These are phyloP conservation scores for Catagonus wagneri DNA, from an alignment of 2,113 vertebrate species.

Conservation along the genomic window DNA sequence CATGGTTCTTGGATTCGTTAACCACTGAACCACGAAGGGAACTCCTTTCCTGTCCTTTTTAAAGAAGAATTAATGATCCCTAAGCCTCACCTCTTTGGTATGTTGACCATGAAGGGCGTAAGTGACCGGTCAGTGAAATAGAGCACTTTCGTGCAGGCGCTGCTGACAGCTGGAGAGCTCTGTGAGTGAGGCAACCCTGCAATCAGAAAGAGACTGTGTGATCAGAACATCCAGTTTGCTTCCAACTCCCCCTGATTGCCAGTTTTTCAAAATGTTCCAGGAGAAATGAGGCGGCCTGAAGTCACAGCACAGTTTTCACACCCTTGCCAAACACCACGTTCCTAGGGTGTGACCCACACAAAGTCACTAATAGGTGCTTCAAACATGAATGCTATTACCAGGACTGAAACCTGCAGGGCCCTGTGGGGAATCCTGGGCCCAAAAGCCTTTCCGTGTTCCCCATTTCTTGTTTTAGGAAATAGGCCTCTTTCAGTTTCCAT, in stretches of 20 bases:
- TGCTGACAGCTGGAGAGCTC: slow-evolving; percentile 91
- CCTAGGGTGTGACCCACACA: not conserved
- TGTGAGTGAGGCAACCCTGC: slow-evolving; percentile 93
- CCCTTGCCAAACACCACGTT: not conserved
- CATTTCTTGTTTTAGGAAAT: no score
- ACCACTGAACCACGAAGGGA: no score
- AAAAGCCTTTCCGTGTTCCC: no score
- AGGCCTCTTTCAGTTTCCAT: no score
- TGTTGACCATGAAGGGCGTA: slow-evolving; percentile 97
- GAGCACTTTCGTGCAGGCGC: slow-evolving; percentile 96
- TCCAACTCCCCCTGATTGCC: not conserved
- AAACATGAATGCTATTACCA: not conserved
- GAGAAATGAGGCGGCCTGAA: not conserved
- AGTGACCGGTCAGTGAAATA: slow-evolving; percentile 97
- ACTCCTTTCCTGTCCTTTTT: not conserved
- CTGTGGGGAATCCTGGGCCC: no score
- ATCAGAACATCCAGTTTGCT: slow-evolving; percentile 54
- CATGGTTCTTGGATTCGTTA: no score
- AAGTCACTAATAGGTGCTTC: not conserved
- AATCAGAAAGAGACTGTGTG: slow-evolving; percentile 62
- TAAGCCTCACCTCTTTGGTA: slow-evolving; percentile 94
- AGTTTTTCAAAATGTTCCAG: slow-evolving; percentile 43
- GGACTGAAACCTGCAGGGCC: not conserved
- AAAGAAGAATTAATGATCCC: not conserved
- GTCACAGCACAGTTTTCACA: not conserved